Evolutionary conservation across 2,888 invertebrate species (phyloP), one percentile per base, ranked within the genome.

Genomic region (Ormyrus labotus): DNA sequence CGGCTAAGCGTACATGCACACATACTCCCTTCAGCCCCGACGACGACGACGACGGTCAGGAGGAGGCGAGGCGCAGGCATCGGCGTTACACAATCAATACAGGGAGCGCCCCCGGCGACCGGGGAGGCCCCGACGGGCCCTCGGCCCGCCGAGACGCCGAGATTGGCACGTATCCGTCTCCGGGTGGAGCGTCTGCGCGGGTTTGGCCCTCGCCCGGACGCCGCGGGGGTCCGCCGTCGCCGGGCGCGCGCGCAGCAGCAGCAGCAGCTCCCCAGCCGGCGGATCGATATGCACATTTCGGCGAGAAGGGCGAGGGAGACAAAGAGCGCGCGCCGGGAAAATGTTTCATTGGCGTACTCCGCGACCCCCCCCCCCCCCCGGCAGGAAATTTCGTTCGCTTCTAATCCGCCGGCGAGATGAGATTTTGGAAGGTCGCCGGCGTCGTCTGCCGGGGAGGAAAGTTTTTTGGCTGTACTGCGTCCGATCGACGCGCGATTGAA

Each of bases 281-380:
- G 61, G 71, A 71, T 71, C 71, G 71, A 71, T 71, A 71, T 71
- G 71, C 71, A 71, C 71, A 71, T 71, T 71, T 71, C 61, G 71
- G 64, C 64, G 64, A 8, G 11, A 9, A 4, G 6, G 5, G 48
- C 13, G 11, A 69, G 47, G 1, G n/a, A 19, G 13, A 19, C 51
- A 51, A 34, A n/a, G 13, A 48, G 65, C n/a, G n/a, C 4, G n/a
- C 6, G n/a, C n/a, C 5, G 19, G 19, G 19, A 19, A 19, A 19
- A 19, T 19, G 19, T 19, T 19, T 19, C 19, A 19, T 19, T 19
- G 19, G 19, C 19, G 19, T 19, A 19, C 1, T 19, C 19, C 1
- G 19, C 13, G 19, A 19, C 1, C 1, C 19, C 1, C 19, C 19
- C 19, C 1, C 1, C 1, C 19, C 1, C 19, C 19, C 19, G 19